A percentile compares a stretch with the other conserved stretches of the same genome.
Conservation (phyloP, 2,797 vertebrate species). For the Neoniphon sammara region DNA sequence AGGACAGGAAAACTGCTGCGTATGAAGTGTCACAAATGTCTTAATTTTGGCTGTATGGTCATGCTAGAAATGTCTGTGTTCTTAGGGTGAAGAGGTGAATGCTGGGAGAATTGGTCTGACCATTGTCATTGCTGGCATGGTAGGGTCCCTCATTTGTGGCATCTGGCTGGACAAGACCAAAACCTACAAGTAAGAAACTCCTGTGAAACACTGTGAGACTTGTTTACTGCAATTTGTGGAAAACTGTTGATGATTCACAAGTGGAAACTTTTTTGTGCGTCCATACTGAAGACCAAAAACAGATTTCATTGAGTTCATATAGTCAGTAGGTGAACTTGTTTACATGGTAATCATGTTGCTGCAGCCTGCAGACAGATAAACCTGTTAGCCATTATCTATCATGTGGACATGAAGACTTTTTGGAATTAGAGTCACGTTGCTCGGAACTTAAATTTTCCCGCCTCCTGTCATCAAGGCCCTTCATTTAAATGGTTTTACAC, state of each 20-base stretch:
- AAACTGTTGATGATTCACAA: background rate
- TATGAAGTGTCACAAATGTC: slow-evolving; percentile 6
- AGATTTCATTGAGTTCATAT: background rate
- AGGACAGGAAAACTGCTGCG: slow-evolving; percentile 5
- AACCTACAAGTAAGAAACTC: slow-evolving; percentile 93
- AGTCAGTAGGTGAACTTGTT: background rate
- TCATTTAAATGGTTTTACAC: background rate
- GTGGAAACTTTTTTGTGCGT: background rate
- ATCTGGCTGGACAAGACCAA: slow-evolving; percentile 97
- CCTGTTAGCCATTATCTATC: background rate
- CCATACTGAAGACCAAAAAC: background rate
- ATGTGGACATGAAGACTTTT: background rate
- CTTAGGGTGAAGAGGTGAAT: slow-evolving; percentile 93
- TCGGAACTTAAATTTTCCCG: background rate
- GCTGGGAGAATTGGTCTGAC: slow-evolving; percentile 97
- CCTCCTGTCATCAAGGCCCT: background rate
- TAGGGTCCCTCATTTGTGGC: slow-evolving; percentile 91
- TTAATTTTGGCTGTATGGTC: background rate
- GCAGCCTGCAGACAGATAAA: background rate
- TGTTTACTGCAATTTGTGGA: background rate
- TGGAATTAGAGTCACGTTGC: background rate
- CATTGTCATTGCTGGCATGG: slow-evolving; percentile 91
- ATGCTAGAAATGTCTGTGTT: slow-evolving; percentile 12
- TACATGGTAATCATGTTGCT: background rate
- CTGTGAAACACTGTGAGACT: background rate